These are phyloP conservation scores for Ligdia adustata DNA, from an alignment of 2,888 invertebrate genomes.

Conservation along the genomic window DNA sequence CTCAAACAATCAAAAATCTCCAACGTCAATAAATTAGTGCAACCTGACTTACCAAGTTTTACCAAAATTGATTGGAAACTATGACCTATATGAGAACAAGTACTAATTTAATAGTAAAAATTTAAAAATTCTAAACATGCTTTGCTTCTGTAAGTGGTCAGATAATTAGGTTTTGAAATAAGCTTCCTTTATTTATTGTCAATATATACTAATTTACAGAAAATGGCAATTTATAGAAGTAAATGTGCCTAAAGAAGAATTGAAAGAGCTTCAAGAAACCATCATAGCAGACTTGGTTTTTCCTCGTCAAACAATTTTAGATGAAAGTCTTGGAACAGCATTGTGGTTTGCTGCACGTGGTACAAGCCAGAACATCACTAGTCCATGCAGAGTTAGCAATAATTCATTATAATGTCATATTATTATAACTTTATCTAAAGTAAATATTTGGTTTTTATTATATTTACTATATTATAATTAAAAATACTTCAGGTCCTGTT, in stretches of 20 bases:
- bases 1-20: too few relatives aligned
- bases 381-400: conserved; percentile 85
- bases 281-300: conserved; percentile 91
- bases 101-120: too few relatives aligned
- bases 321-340: conserved; percentile 98
- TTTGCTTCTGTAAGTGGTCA: too few relatives aligned
- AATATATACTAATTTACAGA: conserved; percentile 69
- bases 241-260: conserved; percentile 87
- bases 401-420: neutral
- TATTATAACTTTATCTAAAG: too few relatives aligned
- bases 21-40: too few relatives aligned
- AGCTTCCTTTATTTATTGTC: neutral
- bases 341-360: conserved; percentile 97
- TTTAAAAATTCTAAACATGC: too few relatives aligned
- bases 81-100: too few relatives aligned
- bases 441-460: too few relatives aligned
- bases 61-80: too few relatives aligned
- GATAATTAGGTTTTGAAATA: too few relatives aligned
- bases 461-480: too few relatives aligned
- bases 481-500: conserved; percentile 90
- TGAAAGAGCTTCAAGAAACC: conserved; percentile 81
- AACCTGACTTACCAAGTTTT: too few relatives aligned
- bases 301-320: conserved; percentile 94
- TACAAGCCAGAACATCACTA: conserved; percentile 76
- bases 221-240: conserved; percentile 94